Evolutionary conservation across 2,888 invertebrate genomes (phyloP), one percentile per base, ranked within the genome.

Genomic region (Polietes domitor): DNA sequence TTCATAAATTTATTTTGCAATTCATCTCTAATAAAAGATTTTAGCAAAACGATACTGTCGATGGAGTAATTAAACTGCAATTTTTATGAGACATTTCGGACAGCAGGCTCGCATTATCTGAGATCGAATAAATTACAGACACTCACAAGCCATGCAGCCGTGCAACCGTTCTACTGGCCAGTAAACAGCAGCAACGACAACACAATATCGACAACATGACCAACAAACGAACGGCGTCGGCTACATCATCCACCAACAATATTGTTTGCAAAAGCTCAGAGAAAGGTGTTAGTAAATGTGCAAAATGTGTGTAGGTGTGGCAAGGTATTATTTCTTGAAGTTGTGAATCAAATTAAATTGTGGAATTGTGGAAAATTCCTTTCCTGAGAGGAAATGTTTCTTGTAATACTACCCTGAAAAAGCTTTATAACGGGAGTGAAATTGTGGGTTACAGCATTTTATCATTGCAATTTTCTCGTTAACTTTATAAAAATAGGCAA

Each of bases 11-110:
- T 81, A 79, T 83, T 82, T 82, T 87, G 89, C 89, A 90, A 91
- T 91, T 89, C 91, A 91, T 91, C 92, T 91, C 89, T 89, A 89
- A 89, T 88, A 89, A 88, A 89, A 90, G 92, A 92, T 91, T 88
- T 88, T 88, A 87, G 88, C 87, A 88, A 89, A 87, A 88, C 87
- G 92, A 92, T 91, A 92, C 90, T 92, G 92, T 92, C 92, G 90
- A 90, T 92, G 89, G 89, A 91, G 92, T 92, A 92, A 92, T 92
- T 92, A 92, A 92, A 91, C 88, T 89, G 90, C 91, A 91, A 92
- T 92, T 92, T 92, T 92, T 92, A 90, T 92, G 91, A 90, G 90
- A 89, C 90, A 89, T 89, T 89, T 90, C 88, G 89, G 91, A 91
- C 92, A 90, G 91, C 89, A 86, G 88, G 88, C 89, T 87, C 87